Percentiles rank a stretch among this genome's conserved stretches.
Conservation (phyloP, 2,888 invertebrate species). For the Dicycla oo region DNA sequence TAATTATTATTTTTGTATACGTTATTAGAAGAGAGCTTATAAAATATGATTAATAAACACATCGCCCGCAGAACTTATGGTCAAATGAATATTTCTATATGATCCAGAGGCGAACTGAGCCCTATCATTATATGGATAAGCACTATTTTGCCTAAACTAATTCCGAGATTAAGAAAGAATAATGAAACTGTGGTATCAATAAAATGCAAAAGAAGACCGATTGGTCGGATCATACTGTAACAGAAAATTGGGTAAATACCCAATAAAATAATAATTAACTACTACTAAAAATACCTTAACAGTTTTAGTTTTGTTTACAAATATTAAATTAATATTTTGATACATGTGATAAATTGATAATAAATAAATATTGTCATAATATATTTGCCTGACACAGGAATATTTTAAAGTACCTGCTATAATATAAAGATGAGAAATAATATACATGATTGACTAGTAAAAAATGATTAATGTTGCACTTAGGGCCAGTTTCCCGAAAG, state of each 20-base stretch:
- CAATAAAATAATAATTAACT: conserved; percentile 16
- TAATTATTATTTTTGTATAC: conserved; percentile 11
- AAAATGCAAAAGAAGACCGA: conserved; percentile 17
- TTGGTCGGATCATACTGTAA: neutral
- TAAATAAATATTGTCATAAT: conserved; percentile 11
- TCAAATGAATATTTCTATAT: conserved; percentile 1
- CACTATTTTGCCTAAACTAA: neutral
- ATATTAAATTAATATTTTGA: neutral
- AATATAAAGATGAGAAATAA: neutral
- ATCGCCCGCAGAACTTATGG: neutral
- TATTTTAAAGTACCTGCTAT: neutral
- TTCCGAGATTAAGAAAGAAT: neutral
- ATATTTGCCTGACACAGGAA: neutral
- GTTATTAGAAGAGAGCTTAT: conserved; percentile 44
- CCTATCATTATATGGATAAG: neutral
- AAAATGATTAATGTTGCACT: conserved; percentile 9
- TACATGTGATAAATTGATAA: neutral
- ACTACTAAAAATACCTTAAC: conserved; percentile 12
- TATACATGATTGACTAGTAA: conserved; percentile 41
- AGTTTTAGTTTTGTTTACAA: neutral
- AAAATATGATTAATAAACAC: neutral
- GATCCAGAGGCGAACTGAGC: neutral
- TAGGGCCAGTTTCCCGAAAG: too few species aligned
- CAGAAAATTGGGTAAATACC: neutral
- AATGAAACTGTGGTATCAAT: neutral